A percentile compares a stretch with the other conserved stretches of the same genome.
These are phyloP conservation scores for Tringa solitaria DNA, from an alignment of 2,113 vertebrate species.

Conservation along the genomic window DNA sequence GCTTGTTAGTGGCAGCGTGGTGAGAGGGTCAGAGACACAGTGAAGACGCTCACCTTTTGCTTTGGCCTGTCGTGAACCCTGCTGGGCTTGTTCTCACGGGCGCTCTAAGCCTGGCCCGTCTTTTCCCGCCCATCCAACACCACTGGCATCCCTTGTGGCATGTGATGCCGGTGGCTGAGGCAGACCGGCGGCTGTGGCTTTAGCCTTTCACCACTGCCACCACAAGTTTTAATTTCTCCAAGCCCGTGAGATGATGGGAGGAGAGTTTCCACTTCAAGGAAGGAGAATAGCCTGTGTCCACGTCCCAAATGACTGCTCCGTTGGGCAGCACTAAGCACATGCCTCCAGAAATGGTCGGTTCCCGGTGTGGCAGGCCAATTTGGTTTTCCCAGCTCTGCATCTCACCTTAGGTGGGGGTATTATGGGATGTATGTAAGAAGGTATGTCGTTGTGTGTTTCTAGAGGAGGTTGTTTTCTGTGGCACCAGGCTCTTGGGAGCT, in stretches of 20 bases:
- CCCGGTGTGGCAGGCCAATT: rapidly evolving
- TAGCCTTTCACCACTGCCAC: background rate
- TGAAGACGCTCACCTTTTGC: background rate
- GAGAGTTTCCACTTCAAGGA: background rate
- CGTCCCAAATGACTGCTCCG: background rate
- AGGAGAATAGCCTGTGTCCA: background rate
- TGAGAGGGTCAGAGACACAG: background rate
- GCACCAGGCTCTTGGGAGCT: background rate
- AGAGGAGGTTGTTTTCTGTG: background rate
- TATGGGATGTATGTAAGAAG: background rate
- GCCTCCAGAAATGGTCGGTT: background rate
- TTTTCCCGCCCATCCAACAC: rapidly evolving
- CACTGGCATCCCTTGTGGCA: background rate
- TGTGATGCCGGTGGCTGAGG: background rate
- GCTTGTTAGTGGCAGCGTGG: background rate
- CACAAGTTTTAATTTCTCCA: background rate
- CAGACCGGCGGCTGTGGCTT: background rate
- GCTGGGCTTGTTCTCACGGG: background rate
- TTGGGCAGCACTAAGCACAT: rapidly evolving
- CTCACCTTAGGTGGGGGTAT: background rate
- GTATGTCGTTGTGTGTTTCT: background rate
- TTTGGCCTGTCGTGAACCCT: background rate
- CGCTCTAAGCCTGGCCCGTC: rapidly evolving
- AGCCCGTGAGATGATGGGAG: background rate
- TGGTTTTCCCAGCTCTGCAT: background rate